A percentile compares a stretch with the other conserved stretches of the same genome.
These are phyloP conservation scores for Rhysida immarginata DNA, from an alignment of 1,140 invertebrate genomes.

Conservation along the genomic window DNA sequence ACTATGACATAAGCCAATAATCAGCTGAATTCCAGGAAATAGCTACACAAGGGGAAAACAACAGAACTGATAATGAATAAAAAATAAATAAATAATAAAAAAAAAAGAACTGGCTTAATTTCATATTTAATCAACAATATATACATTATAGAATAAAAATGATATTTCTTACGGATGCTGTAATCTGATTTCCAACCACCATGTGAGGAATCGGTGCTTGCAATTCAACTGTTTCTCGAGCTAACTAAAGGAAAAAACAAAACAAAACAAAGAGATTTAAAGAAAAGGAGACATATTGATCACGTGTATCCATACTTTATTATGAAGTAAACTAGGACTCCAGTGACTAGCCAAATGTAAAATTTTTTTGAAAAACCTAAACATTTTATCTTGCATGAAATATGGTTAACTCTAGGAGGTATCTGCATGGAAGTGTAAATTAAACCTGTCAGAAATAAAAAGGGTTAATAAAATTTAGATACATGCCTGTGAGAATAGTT, in stretches of 20 bases:
- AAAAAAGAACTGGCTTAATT: not conserved
- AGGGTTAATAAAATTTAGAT: not conserved
- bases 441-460: not conserved
- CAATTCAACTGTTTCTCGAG: conserved; percentile 82
- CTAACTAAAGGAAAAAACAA: conserved; percentile 45
- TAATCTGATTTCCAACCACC: conserved; percentile 93
- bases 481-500: conserved; percentile 68
- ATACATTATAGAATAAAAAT: no score
- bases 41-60: no score
- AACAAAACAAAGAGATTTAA: no score
- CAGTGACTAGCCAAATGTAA: no score
- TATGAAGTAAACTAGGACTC: no score
- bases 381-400: no score
- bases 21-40: conserved; percentile 75
- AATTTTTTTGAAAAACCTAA: no score
- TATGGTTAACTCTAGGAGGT: no score
- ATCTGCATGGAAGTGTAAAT: no score
- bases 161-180: conserved; percentile 77
- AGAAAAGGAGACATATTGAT: no score
- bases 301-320: no score
- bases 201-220: conserved; percentile 86
- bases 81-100: not conserved
- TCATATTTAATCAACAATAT: not conserved
- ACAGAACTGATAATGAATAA: no score
- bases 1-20: conserved; percentile 40